Conservation (phyloP, 2,888 invertebrate genomes). For the Sarcophaga carnaria region DNA sequence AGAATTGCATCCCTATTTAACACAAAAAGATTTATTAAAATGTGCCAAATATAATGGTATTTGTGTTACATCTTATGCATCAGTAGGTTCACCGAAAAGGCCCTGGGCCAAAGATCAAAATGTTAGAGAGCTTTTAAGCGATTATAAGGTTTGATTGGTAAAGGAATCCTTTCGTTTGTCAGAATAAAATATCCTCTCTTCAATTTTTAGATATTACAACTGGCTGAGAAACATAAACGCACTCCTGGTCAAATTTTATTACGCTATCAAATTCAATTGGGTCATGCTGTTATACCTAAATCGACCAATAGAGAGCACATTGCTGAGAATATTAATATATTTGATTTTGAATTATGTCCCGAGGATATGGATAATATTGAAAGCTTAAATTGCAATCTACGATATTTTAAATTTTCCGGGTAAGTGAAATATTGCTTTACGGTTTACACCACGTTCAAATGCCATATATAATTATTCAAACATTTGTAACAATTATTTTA, state of each 20-base stretch:
- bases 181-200: background rate
- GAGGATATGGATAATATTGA: constrained; percentile 87
- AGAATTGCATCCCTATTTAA: constrained; percentile 91
- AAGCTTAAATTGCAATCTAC: constrained; percentile 87
- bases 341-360: constrained; percentile 87
- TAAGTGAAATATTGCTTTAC: constrained; percentile 67
- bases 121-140: constrained; percentile 87
- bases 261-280: constrained; percentile 87
- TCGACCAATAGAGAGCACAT: constrained; percentile 89
- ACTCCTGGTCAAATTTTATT: constrained; percentile 86
- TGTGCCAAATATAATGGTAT: constrained; percentile 87
- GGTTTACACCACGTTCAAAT: too few relatives aligned
- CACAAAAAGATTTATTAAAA: constrained; percentile 86
- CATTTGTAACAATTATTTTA: background rate
- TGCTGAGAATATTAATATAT: constrained; percentile 87
- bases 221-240: constrained; percentile 85
- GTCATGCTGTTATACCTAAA: constrained; percentile 90
- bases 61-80: constrained; percentile 90
- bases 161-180: background rate
- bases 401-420: constrained; percentile 83
- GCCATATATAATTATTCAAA: too few relatives aligned
- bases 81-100: constrained; percentile 89
- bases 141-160: constrained; percentile 84
- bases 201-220: constrained; percentile 83
- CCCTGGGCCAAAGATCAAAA: constrained; percentile 88